phyloP scores from a whole-genome alignment of 2,113 vertebrate species.

The Saccopteryx bilineata region DNA sequence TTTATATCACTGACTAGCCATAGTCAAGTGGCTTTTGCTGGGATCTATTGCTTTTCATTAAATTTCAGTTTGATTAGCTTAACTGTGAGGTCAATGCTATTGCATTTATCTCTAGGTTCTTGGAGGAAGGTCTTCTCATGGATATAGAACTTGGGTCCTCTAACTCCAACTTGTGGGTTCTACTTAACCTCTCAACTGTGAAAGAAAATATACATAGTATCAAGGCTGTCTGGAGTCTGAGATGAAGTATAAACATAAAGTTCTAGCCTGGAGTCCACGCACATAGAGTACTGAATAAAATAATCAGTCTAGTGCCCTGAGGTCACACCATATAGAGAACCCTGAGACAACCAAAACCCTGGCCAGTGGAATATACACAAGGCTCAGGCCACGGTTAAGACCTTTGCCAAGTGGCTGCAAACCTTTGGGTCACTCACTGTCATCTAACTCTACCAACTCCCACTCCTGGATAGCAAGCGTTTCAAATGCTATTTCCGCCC shows the following conservation, averaged over 20 bases:
- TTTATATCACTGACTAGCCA: conserved; percentile 22
- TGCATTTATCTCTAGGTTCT: background rate
- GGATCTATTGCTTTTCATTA: background rate
- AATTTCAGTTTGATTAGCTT: conserved; percentile 21
- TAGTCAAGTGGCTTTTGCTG: conserved; percentile 3
- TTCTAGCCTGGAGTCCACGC: background rate
- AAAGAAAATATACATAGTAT: background rate
- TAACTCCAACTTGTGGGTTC: background rate
- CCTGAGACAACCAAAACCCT: background rate
- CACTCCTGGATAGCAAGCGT: background rate
- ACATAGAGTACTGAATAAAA: background rate
- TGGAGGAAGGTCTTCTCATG: background rate
- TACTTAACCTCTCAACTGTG: background rate
- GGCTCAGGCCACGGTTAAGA: background rate
- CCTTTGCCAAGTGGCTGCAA: background rate
- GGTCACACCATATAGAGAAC: accelerated
- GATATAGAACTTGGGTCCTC: background rate
- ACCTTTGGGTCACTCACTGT: background rate
- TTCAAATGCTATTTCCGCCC: background rate
- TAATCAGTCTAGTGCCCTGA: background rate
- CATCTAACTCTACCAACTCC: background rate
- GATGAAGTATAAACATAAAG: background rate
- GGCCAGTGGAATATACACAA: background rate
- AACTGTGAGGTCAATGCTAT: background rate
- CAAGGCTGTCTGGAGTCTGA: background rate